Conservation (phyloP, 2,888 invertebrate genomes). For the Schrankia costaestrigalis region DNA sequence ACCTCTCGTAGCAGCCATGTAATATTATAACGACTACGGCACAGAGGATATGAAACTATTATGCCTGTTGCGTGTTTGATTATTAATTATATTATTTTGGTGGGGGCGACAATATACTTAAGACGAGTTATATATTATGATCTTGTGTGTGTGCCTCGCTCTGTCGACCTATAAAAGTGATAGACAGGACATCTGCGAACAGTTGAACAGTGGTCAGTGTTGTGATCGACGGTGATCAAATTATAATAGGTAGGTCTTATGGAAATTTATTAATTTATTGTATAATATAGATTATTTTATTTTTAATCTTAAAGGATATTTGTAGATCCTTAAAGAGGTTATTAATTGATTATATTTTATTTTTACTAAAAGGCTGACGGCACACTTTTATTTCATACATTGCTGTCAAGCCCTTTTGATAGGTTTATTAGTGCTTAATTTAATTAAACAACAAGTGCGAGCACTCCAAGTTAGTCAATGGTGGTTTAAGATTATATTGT, state of each 20-base stretch:
- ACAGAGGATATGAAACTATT: conserved; percentile 42
- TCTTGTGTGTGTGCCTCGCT: conserved; percentile 36
- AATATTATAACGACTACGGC: too few relatives aligned
- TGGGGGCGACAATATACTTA: conserved; percentile 45
- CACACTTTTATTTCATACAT: too few relatives aligned
- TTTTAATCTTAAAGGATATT: not conserved
- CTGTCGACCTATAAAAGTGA: conserved; percentile 71
- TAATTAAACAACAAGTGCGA: too few relatives aligned
- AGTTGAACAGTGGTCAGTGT: conserved; percentile 58
- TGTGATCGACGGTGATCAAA: conserved; percentile 45
- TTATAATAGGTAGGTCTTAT: conserved; percentile 45
- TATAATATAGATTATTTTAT: not conserved
- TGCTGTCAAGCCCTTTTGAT: too few relatives aligned
- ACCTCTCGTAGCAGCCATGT: too few relatives aligned
- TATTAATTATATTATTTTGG: conserved; percentile 36
- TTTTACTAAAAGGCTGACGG: too few relatives aligned
- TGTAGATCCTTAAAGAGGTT: too few relatives aligned
- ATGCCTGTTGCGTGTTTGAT: conserved; percentile 28
- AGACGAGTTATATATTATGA: conserved; percentile 21
- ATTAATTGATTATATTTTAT: too few relatives aligned
- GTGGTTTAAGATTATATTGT: too few relatives aligned
- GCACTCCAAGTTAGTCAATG: too few relatives aligned
- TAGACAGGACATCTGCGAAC: conserved; percentile 50
- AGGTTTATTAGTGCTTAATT: too few relatives aligned
- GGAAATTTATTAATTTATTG: not conserved